Evolutionary conservation across 2,113 vertebrate species (phyloP).

Genomic region (Peromyscus maniculatus): DNA sequence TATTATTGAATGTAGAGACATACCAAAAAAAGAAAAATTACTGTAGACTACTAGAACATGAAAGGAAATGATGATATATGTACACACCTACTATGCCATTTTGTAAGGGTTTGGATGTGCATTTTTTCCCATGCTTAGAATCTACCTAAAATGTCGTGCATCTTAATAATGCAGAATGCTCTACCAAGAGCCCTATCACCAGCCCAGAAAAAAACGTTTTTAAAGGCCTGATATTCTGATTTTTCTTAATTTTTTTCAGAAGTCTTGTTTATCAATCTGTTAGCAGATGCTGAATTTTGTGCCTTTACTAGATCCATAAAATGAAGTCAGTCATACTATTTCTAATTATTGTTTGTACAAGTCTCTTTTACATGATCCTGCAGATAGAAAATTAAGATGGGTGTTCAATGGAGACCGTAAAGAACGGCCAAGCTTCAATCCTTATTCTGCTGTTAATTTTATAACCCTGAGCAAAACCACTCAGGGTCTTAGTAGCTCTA

Average conservation of each 20-base stretch:
- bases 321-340: not conserved
- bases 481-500: not conserved
- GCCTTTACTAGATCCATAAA: slow-evolving; percentile 41
- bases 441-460: not conserved
- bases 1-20: slow-evolving; percentile 12
- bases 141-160: not conserved
- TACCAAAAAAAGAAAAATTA: not conserved
- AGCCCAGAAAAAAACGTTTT: slow-evolving; percentile 44
- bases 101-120: not conserved
- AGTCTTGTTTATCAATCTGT: not conserved
- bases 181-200: not conserved
- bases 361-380: not conserved
- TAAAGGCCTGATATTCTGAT: not conserved
- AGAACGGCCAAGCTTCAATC: not conserved
- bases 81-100: not conserved
- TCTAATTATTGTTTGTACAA: not conserved
- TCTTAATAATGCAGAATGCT: not conserved
- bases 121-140: not conserved
- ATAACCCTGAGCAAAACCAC: not conserved
- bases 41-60: not conserved
- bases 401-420: not conserved
- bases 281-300: not conserved
- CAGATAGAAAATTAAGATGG: not conserved
- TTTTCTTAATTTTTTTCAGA: not conserved
- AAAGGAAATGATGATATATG: not conserved